These are phyloP conservation scores for Lasioglossum baleicum DNA, from an alignment of 1,140 invertebrate genomes.

Conservation along the genomic window DNA sequence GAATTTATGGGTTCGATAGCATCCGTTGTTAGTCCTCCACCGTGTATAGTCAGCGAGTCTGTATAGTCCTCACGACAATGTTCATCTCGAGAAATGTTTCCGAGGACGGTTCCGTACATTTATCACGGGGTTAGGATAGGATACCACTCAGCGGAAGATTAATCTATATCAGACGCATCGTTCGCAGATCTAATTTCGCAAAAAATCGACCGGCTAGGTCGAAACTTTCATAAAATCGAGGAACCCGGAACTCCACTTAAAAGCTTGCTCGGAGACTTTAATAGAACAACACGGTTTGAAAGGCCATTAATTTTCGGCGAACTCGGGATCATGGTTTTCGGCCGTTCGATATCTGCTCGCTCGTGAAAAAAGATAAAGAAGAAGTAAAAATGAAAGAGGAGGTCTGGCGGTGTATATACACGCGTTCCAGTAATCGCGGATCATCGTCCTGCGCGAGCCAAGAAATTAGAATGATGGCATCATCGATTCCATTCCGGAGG, in stretches of 20 bases:
- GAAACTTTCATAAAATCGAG: conserved; percentile 18
- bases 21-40: too few relatives aligned
- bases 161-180: conserved; percentile 22
- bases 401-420: too few relatives aligned
- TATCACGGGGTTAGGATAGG: neutral
- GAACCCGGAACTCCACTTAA: conserved; percentile 21
- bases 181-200: conserved; percentile 3
- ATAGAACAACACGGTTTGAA: conserved; percentile 1
- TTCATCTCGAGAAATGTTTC: neutral
- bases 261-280: neutral
- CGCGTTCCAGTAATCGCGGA: neutral
- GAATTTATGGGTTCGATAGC: too few relatives aligned
- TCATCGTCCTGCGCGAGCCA: neutral
- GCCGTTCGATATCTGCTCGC: neutral
- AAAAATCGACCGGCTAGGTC: neutral
- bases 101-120: neutral
- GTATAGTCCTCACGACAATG: too few relatives aligned
- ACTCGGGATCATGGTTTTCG: neutral
- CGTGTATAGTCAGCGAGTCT: too few relatives aligned
- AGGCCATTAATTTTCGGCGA: conserved; percentile 4
- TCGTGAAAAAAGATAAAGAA: neutral
- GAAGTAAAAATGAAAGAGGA: too few relatives aligned
- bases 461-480: conserved; percentile 30
- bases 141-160: conserved; percentile 24
- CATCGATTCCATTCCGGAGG: neutral